A percentile compares a stretch with the other conserved stretches of the same genome.
Evolutionary conservation across 1,140 invertebrate genomes (phyloP).

Genomic region (Drosophila ercepeae): DNA sequence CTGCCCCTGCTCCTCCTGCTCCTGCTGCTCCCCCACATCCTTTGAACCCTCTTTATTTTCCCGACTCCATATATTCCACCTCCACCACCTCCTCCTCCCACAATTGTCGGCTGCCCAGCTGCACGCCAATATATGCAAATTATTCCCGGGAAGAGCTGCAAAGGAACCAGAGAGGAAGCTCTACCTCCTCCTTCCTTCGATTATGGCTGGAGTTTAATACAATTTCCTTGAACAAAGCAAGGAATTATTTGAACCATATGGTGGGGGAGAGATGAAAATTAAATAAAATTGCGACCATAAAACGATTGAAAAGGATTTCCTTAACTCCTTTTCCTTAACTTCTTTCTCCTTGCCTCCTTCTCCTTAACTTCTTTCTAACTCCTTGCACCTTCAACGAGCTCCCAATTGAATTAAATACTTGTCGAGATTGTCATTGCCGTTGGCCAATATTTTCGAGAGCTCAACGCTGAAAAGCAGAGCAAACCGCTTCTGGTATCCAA

Average conservation of each 20-base stretch:
- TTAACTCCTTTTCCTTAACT: constrained; percentile 4
- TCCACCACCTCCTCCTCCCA: not conserved
- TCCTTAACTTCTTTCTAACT: constrained; percentile 3
- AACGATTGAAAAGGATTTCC: not conserved
- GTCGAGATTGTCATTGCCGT: constrained; percentile 13
- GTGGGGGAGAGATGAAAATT: constrained; percentile 16
- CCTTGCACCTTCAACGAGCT: not conserved
- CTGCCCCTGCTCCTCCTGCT: constrained; percentile 27
- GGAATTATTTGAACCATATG: constrained; percentile 38
- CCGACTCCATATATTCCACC: too few relatives aligned
- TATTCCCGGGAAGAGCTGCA: constrained; percentile 34
- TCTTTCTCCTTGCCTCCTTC: not conserved
- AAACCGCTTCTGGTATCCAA: too few relatives aligned
- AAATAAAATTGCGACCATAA: constrained; percentile 17
- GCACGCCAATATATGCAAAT: constrained; percentile 40
- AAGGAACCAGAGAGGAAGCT: not conserved
- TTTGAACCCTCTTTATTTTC: constrained; percentile 3
- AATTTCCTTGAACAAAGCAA: constrained; percentile 21
- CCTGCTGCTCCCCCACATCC: constrained; percentile 13
- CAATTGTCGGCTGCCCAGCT: constrained; percentile 23
- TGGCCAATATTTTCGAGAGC: constrained; percentile 31
- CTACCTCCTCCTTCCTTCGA: not conserved
- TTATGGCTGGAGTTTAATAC: constrained; percentile 11
- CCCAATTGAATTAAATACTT: constrained; percentile 36
- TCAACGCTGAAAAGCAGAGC: not conserved